Base-by-base conservation (phyloP, 2,888 invertebrate genomes). In the Seira sanloemensis region DNA sequence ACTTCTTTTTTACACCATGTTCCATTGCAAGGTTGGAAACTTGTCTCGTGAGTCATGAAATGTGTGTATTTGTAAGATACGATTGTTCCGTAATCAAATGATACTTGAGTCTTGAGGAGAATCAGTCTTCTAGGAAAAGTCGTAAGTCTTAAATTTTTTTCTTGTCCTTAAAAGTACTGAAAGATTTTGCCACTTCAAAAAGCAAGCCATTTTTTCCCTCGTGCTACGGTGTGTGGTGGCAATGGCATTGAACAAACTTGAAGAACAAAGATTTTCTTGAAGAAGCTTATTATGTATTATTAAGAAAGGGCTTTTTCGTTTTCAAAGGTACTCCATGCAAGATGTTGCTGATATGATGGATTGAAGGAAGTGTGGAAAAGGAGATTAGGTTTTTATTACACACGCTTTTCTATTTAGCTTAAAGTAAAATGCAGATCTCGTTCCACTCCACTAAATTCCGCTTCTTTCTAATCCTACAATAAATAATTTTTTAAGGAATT, bases 331-430 rank as follows among this genome's bases (percentile, higher is more conserved):
- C 46, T 23, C 50, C 25, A 21, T 1, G 0, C 1, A 71, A 24
- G 62, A 62, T 18, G 12, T 4, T 66, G 23, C 4, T 66, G 50
- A 50, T 46, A 71, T 18, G 71, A 71, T 71, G 71, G 50, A 71
- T 46, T 71, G 71, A 71, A 71, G n/a, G 2, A 54, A 72, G 68
- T 68, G 26, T 18, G 18, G 68, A 26, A 68, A 26, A 69, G 21
- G 37, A 65, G 74, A 74, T 74, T 74, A 74, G 74, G 74, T 65
- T 74, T 74, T 72, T n/a, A 72, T 72, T 72, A 72, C 72, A n/a
- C n/a, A n/a, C n/a, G n/a, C n/a, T n/a, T n/a, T n/a, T n/a, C 16
- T 2, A 21, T n/a, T 68, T 26, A 16, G 16, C 16, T n/a, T n/a
- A 24, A 68, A 68, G n/a, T 19, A 23, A 68, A 68, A 46, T 46